Evolutionary conservation across 2,888 invertebrate genomes (phyloP).

Genomic region (Stenchaetothrips biformis): DNA sequence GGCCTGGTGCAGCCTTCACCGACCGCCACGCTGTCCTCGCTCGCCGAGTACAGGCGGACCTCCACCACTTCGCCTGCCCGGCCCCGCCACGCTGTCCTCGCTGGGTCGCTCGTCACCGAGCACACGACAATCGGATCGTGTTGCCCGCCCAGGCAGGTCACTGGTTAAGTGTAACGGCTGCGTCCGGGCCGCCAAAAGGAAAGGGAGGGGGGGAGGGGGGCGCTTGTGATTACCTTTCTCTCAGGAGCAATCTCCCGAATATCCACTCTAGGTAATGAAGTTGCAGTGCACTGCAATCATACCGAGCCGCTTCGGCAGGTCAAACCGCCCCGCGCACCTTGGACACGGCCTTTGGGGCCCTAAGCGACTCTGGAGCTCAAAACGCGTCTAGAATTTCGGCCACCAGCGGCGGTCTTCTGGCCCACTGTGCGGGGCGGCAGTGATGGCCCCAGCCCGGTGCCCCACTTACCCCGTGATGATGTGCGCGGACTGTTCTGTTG

Average conservation of each 20-base stretch:
- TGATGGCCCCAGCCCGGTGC: too few species aligned
- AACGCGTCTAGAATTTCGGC: too few species aligned
- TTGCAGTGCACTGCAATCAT: neutral
- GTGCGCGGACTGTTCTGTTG: neutral
- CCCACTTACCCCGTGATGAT: neutral
- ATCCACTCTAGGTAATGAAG: conserved; percentile 15
- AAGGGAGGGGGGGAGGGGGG: neutral
- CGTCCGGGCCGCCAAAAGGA: neutral
- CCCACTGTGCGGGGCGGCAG: neutral
- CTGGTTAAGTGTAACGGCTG: conserved; percentile 3
- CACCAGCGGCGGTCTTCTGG: too few species aligned
- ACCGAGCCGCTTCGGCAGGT: neutral
- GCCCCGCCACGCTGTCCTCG: neutral
- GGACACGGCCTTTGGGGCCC: neutral
- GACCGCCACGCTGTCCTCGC: neutral
- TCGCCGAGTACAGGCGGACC: too few species aligned
- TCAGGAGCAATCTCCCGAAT: conserved; percentile 21
- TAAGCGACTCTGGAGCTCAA: too few species aligned
- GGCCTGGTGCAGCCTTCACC: too few species aligned
- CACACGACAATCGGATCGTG: too few species aligned
- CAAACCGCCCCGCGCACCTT: neutral
- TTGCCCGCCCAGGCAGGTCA: neutral
- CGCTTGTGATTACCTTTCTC: conserved; percentile 7
- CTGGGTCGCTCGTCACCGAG: too few species aligned
- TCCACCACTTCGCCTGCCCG: too few species aligned